phyloP scores from a whole-genome alignment of 2,113 vertebrate genomes.

The Zosterops lateralis region DNA sequence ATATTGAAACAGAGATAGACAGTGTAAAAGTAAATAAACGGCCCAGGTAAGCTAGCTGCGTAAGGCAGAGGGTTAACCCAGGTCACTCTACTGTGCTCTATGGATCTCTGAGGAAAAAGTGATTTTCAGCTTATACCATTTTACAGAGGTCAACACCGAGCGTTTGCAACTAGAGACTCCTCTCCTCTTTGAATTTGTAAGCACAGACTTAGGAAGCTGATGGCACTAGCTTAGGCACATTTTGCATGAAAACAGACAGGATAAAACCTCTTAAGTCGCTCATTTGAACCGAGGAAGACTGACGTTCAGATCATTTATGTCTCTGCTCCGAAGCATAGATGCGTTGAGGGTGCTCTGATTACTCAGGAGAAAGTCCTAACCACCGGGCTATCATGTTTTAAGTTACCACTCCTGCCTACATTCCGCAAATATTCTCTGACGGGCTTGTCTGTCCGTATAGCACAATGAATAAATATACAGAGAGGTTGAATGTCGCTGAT shows the following conservation, averaged over 20 bases:
- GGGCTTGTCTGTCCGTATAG: background rate
- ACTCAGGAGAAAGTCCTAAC: background rate
- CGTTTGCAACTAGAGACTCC: background rate
- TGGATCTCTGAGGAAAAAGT: background rate
- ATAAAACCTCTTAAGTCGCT: background rate
- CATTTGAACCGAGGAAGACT: background rate
- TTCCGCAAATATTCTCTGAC: background rate
- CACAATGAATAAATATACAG: background rate
- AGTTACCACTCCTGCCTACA: background rate
- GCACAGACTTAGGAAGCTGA: background rate
- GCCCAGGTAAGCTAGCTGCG: accelerated
- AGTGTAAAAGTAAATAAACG: background rate
- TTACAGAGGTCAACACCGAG: accelerated
- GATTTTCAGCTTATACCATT: background rate
- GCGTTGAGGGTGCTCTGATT: accelerated
- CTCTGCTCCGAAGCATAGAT: background rate
- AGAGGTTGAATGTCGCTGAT: background rate
- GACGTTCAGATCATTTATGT: background rate
- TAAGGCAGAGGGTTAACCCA: background rate
- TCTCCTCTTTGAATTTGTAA: background rate
- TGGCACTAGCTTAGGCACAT: background rate
- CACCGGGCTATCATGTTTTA: background rate
- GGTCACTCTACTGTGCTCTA: background rate
- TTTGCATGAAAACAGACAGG: background rate
- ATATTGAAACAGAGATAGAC: background rate